Evolutionary conservation across 2,113 vertebrate species (phyloP).

Genomic region (Saccopteryx leptura): DNA sequence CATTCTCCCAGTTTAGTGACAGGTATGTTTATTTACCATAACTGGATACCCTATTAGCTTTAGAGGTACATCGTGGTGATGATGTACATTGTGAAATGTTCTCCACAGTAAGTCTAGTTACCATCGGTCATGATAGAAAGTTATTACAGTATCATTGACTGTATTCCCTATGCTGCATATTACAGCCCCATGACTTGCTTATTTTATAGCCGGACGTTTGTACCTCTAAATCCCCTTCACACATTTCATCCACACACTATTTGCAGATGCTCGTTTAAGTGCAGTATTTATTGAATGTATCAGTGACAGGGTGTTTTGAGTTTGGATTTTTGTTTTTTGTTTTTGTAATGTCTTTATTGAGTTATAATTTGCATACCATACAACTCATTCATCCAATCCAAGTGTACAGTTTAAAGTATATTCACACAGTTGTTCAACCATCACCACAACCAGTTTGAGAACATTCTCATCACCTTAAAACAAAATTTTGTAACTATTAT

Average conservation of each 20-base stretch:
- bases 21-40: conserved; percentile 24
- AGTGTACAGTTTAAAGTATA: neutral
- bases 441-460: neutral
- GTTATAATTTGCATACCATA: neutral
- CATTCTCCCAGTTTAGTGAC: conserved; percentile 4
- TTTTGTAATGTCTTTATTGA: neutral
- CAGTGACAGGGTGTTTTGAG: no score
- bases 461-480: conserved; percentile 6
- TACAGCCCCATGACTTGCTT: neutral
- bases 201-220: neutral
- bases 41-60: neutral
- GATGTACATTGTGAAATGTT: neutral
- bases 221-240: neutral
- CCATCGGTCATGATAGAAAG: neutral
- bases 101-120: neutral
- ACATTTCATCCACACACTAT: neutral
- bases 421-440: neutral
- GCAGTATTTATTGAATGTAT: neutral
- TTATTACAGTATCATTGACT: neutral
- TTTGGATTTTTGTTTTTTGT: neutral
- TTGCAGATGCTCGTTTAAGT: neutral
- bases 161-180: neutral
- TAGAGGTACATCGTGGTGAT: neutral
- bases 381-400: neutral
- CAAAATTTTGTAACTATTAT: neutral